These are phyloP conservation scores for Centropus bengalensis DNA, from an alignment of 2,113 vertebrate species.

Conservation along the genomic window DNA sequence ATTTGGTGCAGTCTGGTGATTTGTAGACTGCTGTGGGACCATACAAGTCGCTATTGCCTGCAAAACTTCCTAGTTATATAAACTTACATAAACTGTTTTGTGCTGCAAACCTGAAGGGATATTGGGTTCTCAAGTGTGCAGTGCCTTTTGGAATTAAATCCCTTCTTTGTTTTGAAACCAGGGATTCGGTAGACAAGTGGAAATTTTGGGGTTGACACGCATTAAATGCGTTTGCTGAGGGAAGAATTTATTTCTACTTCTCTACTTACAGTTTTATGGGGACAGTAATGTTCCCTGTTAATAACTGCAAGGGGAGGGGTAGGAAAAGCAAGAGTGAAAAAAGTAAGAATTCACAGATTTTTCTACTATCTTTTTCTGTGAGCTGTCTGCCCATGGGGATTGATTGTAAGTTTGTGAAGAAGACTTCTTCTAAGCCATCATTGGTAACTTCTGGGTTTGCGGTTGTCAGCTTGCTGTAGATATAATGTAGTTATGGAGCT, in stretches of 20 bases:
- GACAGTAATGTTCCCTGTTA: background rate
- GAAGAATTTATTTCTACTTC: background rate
- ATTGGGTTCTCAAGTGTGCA: slow-evolving; percentile 37
- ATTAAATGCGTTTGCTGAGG: background rate
- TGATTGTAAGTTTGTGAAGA: background rate
- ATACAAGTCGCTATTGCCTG: background rate
- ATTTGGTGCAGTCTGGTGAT: background rate
- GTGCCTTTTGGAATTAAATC: slow-evolving; percentile 38
- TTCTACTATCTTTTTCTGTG: background rate
- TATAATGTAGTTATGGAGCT: background rate
- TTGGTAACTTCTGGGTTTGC: background rate
- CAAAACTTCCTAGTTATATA: background rate
- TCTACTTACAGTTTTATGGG: background rate
- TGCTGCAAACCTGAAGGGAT: background rate
- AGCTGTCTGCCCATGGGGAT: background rate
- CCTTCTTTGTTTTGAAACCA: background rate
- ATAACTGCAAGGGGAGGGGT: background rate
- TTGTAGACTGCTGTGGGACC: background rate
- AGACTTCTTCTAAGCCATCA: background rate
- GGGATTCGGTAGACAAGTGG: background rate
- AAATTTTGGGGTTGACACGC: background rate
- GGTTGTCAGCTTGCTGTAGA: background rate
- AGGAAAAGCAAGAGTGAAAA: background rate
- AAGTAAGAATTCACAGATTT: background rate
- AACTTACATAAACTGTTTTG: background rate